These are phyloP conservation scores for Spea bombifrons DNA, from an alignment of 2,113 vertebrate species.

Conservation along the genomic window DNA sequence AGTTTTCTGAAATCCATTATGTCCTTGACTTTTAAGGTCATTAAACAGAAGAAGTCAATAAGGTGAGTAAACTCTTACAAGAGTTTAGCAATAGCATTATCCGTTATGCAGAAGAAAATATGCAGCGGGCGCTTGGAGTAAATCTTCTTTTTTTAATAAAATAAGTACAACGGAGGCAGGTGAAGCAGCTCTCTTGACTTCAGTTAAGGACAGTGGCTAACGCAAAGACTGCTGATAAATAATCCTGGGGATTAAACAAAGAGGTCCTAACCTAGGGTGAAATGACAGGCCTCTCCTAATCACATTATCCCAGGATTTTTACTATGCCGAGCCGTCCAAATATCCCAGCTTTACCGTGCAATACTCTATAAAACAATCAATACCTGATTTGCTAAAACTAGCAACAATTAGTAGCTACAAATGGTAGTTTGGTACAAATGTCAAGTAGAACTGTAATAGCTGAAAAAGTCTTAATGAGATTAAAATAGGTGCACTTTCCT, in stretches of 20 bases:
- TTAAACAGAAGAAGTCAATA: not conserved
- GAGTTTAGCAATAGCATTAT: not conserved
- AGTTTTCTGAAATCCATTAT: constrained; percentile 1
- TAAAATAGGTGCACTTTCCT: no score
- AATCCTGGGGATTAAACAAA: constrained; percentile 38
- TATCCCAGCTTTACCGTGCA: not conserved
- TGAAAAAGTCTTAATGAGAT: no score
- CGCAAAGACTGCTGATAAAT: constrained; percentile 33
- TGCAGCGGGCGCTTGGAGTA: not conserved
- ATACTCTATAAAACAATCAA: not conserved
- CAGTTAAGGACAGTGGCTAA: not conserved
- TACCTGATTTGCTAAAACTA: no score
- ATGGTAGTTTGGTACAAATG: no score
- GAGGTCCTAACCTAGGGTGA: constrained; percentile 29
- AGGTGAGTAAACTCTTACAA: not conserved
- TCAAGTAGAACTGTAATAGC: no score
- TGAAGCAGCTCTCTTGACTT: constrained; percentile 7
- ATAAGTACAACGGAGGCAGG: not conserved
- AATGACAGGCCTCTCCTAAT: constrained; percentile 29
- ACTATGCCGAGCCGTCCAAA: not conserved
- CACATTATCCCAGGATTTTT: constrained; percentile 21
- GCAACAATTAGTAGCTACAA: no score
- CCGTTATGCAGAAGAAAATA: not conserved
- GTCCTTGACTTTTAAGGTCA: not conserved
- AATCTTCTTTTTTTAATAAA: not conserved